These are phyloP conservation scores for Anomalospiza imberbis DNA, from an alignment of 2,797 vertebrate species.

Conservation along the genomic window DNA sequence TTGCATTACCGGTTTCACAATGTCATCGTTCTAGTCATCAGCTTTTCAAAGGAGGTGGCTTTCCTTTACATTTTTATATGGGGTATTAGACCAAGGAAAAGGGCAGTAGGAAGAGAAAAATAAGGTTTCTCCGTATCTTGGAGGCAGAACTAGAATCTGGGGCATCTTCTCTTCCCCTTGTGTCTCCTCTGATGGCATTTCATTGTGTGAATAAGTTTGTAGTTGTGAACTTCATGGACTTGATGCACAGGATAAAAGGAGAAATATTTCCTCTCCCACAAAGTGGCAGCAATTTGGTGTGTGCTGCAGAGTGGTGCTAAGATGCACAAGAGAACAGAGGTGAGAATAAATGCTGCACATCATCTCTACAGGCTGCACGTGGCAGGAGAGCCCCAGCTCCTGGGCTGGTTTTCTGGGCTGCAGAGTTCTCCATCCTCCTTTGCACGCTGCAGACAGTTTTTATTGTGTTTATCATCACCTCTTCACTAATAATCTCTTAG, in stretches of 20 bases:
- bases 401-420: background rate
- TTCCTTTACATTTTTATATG: background rate
- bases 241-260: background rate
- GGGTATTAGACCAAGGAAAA: background rate
- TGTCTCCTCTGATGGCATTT: background rate
- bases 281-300: fast-evolving
- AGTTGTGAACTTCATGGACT: fast-evolving
- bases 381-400: background rate
- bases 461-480: background rate
- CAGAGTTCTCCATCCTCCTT: background rate
- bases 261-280: fast-evolving
- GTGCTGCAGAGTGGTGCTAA: fast-evolving
- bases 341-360: background rate
- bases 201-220: background rate
- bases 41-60: background rate
- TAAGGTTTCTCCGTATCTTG: background rate
- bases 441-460: background rate
- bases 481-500: too few relatives aligned
- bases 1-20: conserved; percentile 62
- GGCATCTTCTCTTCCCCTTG: background rate
- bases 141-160: background rate
- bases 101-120: background rate
- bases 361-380: fast-evolving
- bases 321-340: background rate
- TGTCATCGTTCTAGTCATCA: background rate